Evolutionary conservation across 2,888 invertebrate genomes (phyloP).

Genomic region (Tenodera sinensis): DNA sequence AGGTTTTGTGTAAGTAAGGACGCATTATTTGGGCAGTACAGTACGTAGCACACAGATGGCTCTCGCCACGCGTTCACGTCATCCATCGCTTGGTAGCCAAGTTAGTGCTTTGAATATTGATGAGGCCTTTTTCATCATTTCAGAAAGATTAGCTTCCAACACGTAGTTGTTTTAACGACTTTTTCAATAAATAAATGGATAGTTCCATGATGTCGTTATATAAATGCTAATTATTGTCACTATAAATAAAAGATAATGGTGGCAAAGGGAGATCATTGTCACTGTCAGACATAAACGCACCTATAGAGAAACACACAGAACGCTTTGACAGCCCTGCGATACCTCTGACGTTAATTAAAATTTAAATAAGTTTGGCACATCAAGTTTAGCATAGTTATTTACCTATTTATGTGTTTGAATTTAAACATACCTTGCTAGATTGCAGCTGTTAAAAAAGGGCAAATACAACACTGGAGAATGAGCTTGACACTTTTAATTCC

Average conservation of each 20-base stretch:
- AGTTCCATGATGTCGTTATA: background rate
- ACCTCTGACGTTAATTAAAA: background rate
- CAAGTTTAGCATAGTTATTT: background rate
- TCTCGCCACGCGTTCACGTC: background rate
- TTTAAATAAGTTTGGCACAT: background rate
- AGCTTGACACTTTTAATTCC: too few relatives aligned
- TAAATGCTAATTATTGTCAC: background rate
- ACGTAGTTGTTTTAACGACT: background rate
- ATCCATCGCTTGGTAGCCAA: background rate
- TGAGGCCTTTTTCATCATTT: background rate
- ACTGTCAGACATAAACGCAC: background rate
- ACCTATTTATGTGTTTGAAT: background rate
- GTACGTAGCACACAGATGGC: background rate
- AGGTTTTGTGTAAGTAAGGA: too few relatives aligned
- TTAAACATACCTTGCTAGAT: too few relatives aligned
- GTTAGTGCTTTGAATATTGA: background rate
- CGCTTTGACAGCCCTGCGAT: background rate
- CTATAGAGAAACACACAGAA: too few relatives aligned
- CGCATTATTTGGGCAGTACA: background rate
- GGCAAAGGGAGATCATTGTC: background rate
- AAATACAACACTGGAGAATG: too few relatives aligned
- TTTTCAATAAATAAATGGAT: background rate
- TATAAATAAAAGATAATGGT: background rate
- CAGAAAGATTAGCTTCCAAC: background rate
- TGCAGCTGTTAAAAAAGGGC: too few relatives aligned